phyloP scores from a whole-genome alignment of 37 sponge, comb jelly and placozoan species.

The Halisarca cf. caerulea region DNA sequence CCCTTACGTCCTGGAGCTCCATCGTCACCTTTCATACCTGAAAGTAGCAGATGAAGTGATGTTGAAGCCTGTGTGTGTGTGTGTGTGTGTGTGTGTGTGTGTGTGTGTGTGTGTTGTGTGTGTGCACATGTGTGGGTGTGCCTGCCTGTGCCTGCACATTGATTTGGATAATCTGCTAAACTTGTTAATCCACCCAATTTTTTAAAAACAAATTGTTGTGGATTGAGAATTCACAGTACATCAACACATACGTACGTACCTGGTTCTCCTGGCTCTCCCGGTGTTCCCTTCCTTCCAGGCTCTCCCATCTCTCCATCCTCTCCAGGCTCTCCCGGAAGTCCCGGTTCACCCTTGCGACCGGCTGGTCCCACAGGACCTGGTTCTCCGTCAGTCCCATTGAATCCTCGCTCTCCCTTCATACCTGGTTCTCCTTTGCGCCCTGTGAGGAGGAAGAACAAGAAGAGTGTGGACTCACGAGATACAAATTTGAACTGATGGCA shows the following conservation, averaged over 20 bases:
- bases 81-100: no score
- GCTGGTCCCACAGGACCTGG: conserved; percentile 24
- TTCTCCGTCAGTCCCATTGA: conserved; percentile 9
- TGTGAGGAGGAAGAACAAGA: no score
- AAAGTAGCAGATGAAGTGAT: not conserved
- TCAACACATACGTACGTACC: not conserved
- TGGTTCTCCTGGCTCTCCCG: conserved; percentile 15
- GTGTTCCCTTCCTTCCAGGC: not conserved
- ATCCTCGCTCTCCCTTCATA: conserved; percentile 16
- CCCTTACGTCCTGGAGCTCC: conserved; percentile 7
- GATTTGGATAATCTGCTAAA: no score
- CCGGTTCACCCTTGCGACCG: conserved; percentile 28
- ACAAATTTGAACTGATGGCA: no score
- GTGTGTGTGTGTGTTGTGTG: no score
- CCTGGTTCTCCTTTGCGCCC: conserved; percentile 19
- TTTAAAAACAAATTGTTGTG: no score
- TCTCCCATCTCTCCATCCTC: not conserved
- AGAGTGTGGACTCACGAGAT: no score
- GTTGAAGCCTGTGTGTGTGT: no score
- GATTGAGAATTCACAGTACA: no score
- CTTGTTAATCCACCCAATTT: no score
- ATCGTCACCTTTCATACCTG: conserved; percentile 26
- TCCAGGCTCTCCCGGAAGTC: conserved; percentile 22
- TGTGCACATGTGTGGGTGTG: no score
- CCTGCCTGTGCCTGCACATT: no score